These are phyloP conservation scores for Zaprionus bogoriensis DNA, from an alignment of 2,888 invertebrate species.

Conservation along the genomic window DNA sequence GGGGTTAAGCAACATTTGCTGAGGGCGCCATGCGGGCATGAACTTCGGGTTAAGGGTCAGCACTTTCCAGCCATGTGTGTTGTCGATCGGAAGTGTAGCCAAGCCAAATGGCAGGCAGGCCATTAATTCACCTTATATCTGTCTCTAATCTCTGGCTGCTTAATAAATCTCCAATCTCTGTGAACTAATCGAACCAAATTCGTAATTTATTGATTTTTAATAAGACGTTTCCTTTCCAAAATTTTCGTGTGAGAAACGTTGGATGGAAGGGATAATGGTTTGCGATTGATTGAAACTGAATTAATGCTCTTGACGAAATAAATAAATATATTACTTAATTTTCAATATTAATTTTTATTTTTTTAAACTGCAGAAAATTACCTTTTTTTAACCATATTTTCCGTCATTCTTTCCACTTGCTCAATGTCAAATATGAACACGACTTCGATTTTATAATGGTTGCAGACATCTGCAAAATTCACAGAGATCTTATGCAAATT, in stretches of 20 bases:
- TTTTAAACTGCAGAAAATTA: no score
- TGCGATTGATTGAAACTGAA: neutral
- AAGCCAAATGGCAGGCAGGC: constrained; percentile 36
- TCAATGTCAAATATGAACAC: no score
- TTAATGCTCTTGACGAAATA: neutral
- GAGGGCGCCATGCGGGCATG: constrained; percentile 54
- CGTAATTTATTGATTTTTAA: constrained; percentile 46
- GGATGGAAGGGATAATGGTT: no score
- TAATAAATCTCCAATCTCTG: neutral
- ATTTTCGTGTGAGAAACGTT: neutral
- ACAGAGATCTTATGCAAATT: neutral
- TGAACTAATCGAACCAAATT: constrained; percentile 4
- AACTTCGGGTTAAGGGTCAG: constrained; percentile 45
- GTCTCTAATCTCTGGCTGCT: neutral
- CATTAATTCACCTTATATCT: constrained; percentile 30
- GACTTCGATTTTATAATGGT: neutral
- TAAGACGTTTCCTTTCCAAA: constrained; percentile 44
- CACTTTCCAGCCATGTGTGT: constrained; percentile 28
- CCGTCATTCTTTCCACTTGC: no score
- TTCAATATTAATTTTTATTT: no score
- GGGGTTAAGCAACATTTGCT: constrained; percentile 4
- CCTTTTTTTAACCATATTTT: no score
- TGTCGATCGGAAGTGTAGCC: constrained; percentile 37
- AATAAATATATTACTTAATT: no score
- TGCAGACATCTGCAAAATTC: neutral